These are phyloP conservation scores for Enteromius treurensis DNA, from an alignment of 2,797 vertebrate genomes.

Conservation along the genomic window DNA sequence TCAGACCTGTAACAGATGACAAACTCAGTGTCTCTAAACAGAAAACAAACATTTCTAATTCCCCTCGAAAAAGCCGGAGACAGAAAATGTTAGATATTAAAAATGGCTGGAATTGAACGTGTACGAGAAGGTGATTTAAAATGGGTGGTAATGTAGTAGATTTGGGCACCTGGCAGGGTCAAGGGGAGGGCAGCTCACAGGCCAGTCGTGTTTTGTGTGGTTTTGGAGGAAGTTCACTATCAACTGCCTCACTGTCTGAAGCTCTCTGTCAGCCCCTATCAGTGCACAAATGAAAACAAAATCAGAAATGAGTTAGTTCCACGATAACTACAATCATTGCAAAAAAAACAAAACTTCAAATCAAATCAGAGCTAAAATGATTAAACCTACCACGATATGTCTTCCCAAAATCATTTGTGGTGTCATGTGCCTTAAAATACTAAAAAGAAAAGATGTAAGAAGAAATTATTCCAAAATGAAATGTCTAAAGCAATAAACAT, in stretches of 20 bases:
- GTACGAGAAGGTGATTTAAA: no score
- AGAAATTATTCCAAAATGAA: neutral
- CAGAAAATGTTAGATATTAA: neutral
- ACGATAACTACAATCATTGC: neutral
- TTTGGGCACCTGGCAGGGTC: conserved; percentile 72
- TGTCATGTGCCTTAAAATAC: conserved; percentile 85
- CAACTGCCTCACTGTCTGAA: conserved; percentile 77
- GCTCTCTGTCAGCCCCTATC: conserved; percentile 78
- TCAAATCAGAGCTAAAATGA: neutral
- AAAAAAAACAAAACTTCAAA: neutral
- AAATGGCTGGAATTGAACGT: neutral
- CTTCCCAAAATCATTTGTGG: conserved; percentile 81
- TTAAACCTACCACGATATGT: conserved; percentile 80
- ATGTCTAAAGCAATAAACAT: neutral
- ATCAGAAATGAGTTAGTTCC: neutral
- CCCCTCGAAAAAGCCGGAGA: neutral
- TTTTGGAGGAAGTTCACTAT: conserved; percentile 88
- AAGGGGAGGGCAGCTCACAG: conserved; percentile 74
- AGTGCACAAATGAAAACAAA: conserved; percentile 16
- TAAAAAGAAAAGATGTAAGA: conserved; percentile 51
- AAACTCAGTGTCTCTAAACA: neutral
- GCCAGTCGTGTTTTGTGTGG: conserved; percentile 74
- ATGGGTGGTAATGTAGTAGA: neutral
- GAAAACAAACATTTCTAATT: neutral
- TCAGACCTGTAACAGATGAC: conserved; percentile 68